phyloP scores from a whole-genome alignment of 2,888 invertebrate species.

The Yponomeuta sedellus region DNA sequence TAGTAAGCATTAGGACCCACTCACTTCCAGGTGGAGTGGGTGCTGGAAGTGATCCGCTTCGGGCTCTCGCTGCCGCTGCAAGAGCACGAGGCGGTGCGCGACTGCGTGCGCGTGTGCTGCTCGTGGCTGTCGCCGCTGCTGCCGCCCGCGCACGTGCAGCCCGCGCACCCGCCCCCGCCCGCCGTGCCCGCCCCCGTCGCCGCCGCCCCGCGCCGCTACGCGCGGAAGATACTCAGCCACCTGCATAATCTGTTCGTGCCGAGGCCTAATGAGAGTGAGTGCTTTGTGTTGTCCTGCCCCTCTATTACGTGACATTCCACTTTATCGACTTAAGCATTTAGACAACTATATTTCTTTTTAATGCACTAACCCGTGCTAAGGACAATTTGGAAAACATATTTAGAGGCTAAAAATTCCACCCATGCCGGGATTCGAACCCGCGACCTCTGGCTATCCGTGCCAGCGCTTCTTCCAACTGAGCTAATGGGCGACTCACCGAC shows the following conservation, averaged over 20 bases:
- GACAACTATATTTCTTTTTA: too few relatives aligned
- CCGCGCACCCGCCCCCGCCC: constrained; percentile 87
- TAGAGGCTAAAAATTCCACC: too few relatives aligned
- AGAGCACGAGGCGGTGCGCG: constrained; percentile 95
- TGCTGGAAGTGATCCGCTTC: constrained; percentile 91
- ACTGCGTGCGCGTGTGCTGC: constrained; percentile 97
- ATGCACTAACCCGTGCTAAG: too few relatives aligned
- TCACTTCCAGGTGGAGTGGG: constrained; percentile 85
- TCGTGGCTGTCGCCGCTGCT: constrained; percentile 95
- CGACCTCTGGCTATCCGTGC: too few relatives aligned
- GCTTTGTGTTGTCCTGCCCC: background rate
- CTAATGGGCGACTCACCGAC: too few relatives aligned
- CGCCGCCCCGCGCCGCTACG: constrained; percentile 93
- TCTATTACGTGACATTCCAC: too few relatives aligned
- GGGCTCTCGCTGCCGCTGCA: constrained; percentile 92
- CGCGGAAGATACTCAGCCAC: constrained; percentile 92
- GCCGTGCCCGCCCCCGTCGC: constrained; percentile 93
- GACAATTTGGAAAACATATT: too few relatives aligned
- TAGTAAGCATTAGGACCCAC: too few relatives aligned
- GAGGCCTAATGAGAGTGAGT: constrained; percentile 92
- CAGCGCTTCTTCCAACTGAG: too few relatives aligned
- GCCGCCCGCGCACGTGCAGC: constrained; percentile 83
- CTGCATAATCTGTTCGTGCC: constrained; percentile 97
- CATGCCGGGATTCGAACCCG: too few relatives aligned
- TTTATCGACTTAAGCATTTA: too few relatives aligned